phyloP scores from a whole-genome alignment of 2,888 invertebrate species.

The Drosophila kokeensis region DNA sequence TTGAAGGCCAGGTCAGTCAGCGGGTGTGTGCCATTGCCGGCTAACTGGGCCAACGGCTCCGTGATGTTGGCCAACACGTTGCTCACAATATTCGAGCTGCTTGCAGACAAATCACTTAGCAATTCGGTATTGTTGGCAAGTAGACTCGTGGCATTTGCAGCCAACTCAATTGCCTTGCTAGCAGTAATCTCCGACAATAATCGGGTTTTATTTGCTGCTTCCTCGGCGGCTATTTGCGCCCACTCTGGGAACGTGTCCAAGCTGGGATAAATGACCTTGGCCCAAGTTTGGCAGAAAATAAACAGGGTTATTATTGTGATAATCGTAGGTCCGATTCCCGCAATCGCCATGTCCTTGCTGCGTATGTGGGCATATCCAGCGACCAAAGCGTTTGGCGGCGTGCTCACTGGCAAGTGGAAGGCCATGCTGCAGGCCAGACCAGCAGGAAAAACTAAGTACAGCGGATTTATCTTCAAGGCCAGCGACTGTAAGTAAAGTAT shows the following conservation, averaged over 20 bases:
- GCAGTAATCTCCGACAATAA: slow-evolving; percentile 4
- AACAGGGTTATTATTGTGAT: slow-evolving; percentile 90
- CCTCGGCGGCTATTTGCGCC: slow-evolving; percentile 85
- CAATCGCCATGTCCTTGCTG: slow-evolving; percentile 91
- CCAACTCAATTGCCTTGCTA: slow-evolving; percentile 31
- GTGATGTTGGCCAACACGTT: slow-evolving; percentile 32
- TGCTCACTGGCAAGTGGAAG: slow-evolving; percentile 97
- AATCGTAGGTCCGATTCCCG: slow-evolving; percentile 92
- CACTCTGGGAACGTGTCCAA: slow-evolving; percentile 88
- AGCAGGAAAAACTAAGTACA: slow-evolving; percentile 95
- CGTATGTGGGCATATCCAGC: slow-evolving; percentile 93
- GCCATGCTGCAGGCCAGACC: slow-evolving; percentile 96
- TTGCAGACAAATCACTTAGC: slow-evolving; percentile 26
- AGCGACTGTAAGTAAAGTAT: slow-evolving; percentile 86
- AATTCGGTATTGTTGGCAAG: slow-evolving; percentile 41
- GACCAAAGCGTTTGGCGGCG: slow-evolving; percentile 97
- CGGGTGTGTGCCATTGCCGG: slow-evolving; percentile 47
- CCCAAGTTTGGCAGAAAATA: slow-evolving; percentile 91
- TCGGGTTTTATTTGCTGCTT: slow-evolving; percentile 36
- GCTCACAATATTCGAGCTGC: slow-evolving; percentile 26
- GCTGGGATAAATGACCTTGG: slow-evolving; percentile 88
- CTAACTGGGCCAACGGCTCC: slow-evolving; percentile 21
- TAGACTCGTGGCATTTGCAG: slow-evolving; percentile 31
- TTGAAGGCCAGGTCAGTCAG: slow-evolving; percentile 39
- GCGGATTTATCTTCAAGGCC: slow-evolving; percentile 91